Evolutionary conservation across 2,113 vertebrate species (phyloP), one percentile per base, ranked within the genome.

Genomic region (Limnothrissa miodon): DNA sequence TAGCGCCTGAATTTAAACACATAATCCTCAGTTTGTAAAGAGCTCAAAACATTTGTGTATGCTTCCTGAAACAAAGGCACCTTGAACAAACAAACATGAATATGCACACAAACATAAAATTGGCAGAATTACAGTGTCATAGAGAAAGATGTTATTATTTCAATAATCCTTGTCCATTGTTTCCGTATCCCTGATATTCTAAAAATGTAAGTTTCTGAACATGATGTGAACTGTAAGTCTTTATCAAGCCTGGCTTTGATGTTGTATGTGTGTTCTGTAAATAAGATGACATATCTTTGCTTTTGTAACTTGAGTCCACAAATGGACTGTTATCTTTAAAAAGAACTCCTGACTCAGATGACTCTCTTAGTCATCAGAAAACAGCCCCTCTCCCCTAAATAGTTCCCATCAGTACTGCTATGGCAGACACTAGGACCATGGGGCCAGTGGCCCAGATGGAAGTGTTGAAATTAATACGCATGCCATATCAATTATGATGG

Each of bases 381-480:
- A 29, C n/a, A 2, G 25, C 56, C 56, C 6, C 8, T 23, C 53
- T 62, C 56, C 9, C 56, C 56, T 62, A 1, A 62, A 23, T 2
- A 25, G 10, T n/a, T 15, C 62, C 13, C 11, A 4, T 70, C 62
- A 1, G 10, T 15, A 13, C 29, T 70, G 62, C 25, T 36, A 8
- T 42, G 46, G 42, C 70, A 44, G 42, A 42, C 46, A 78, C 36
- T 62, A 78, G 79, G 62, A 83, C 81, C 78, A 25, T 82, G 70
- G 33, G 51, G 45, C 80, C 81, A 19, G 79, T 80, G 82, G 33
- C 80, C 80, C 80, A 87, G 78, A 85, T 84, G 66, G n/a, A 82
- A 45, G 56, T 70, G 79, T 42, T 36, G 33, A 78, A 85, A 85
- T 87, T 83, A 87, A 83, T 81, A 83, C 82, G 11, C 81, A 83